These are phyloP conservation scores for Oppia nitens DNA, from an alignment of 1,140 invertebrate genomes.

Conservation along the genomic window DNA sequence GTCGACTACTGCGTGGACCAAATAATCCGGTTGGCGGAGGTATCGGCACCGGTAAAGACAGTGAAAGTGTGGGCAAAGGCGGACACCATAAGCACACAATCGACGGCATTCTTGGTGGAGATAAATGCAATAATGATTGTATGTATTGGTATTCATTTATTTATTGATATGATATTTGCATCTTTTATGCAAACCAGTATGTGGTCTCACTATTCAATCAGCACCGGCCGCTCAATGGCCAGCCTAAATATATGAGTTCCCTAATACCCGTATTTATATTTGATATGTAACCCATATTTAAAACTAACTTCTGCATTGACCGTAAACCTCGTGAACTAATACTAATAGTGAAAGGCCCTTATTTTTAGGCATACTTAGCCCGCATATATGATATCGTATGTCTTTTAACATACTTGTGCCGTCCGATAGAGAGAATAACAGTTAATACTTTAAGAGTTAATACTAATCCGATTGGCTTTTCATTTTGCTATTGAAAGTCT, in stretches of 20 bases:
- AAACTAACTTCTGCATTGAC: background rate
- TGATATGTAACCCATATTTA: too few species aligned
- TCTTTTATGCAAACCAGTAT: too few species aligned
- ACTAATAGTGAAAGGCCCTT: background rate
- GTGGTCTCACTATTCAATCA: too few species aligned
- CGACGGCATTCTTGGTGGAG: slow-evolving; percentile 22
- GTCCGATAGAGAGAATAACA: background rate
- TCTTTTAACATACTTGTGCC: background rate
- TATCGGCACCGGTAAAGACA: background rate
- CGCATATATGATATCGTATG: background rate
- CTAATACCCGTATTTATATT: too few species aligned
- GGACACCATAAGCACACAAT: slow-evolving; percentile 21
- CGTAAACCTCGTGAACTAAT: background rate
- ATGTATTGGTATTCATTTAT: background rate
- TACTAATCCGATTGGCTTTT: background rate
- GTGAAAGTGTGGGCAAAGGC: slow-evolving; percentile 6
- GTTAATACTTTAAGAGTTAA: background rate
- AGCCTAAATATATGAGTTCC: too few species aligned
- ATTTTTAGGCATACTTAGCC: background rate
- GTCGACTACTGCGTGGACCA: slow-evolving; percentile 43
- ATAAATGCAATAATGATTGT: slow-evolving; percentile 2
- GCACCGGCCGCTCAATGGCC: too few species aligned
- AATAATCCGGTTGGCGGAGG: background rate
- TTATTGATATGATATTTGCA: too few species aligned
- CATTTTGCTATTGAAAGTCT: background rate